Evolutionary conservation across 2,113 vertebrate genomes (phyloP).

Genomic region (Notarius quadriscutis): DNA sequence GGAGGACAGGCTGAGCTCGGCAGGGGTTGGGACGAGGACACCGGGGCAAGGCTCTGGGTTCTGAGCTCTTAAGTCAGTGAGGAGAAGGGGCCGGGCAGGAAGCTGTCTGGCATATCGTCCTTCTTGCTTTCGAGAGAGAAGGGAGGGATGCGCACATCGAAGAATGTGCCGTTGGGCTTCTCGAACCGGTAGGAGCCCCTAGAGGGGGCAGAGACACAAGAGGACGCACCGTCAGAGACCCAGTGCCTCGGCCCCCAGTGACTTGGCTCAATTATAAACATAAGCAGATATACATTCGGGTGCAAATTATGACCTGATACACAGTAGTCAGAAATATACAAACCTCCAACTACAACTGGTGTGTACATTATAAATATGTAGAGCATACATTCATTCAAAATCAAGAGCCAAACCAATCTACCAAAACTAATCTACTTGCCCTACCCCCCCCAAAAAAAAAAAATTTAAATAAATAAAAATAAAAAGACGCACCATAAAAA

Average conservation of each 20-base stretch:
- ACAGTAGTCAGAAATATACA: not conserved
- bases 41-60: constrained; percentile 1
- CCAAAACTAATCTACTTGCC: not conserved
- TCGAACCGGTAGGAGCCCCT: constrained; percentile 89
- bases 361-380: not conserved
- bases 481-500: not conserved
- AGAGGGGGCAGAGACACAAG: constrained; percentile 55
- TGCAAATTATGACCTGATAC: not conserved
- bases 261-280: not conserved
- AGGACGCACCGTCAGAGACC: constrained; percentile 50
- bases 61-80: constrained; percentile 54
- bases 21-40: not conserved
- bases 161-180: constrained; percentile 85
- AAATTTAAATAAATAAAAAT: not conserved
- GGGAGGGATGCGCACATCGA: constrained; percentile 87
- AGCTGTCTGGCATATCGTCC: constrained; percentile 64
- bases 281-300: not conserved
- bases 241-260: constrained; percentile 16
- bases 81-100: constrained; percentile 63
- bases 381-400: not conserved
- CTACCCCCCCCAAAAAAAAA: no score
- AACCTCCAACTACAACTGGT: not conserved
- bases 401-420: not conserved
- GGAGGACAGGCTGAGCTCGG: not conserved
- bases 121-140: constrained; percentile 92